Evolutionary conservation across 1,140 invertebrate genomes (phyloP).

Genomic region (Penaeus indicus): DNA sequence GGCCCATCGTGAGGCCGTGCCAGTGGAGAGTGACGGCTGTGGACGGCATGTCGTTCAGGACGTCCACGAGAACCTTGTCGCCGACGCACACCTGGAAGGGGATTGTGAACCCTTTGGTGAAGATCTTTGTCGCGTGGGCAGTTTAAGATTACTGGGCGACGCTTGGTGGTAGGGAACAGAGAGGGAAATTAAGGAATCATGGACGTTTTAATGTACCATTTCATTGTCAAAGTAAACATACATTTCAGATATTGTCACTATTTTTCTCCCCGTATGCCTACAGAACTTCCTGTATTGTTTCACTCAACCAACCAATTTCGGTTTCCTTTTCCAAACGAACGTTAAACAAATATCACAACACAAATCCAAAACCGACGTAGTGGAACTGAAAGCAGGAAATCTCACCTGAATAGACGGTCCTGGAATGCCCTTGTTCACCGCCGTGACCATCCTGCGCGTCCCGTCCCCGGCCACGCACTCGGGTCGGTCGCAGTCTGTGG

Average conservation of each 20-base stretch:
- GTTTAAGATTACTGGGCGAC: background rate
- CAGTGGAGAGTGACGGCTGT: conserved; percentile 88
- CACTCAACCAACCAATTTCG: no score
- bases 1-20: conserved; percentile 84
- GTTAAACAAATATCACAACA: no score
- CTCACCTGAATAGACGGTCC: conserved; percentile 85
- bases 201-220: no score
- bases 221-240: no score
- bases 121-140: conserved; percentile 57
- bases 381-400: no score
- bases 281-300: no score
- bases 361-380: no score
- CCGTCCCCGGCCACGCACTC: conserved; percentile 90
- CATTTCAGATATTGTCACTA: no score
- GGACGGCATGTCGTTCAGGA: conserved; percentile 84
- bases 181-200: no score
- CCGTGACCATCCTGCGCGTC: conserved; percentile 78
- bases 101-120: conserved; percentile 68
- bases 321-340: no score
- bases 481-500: conserved; percentile 80
- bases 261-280: no score
- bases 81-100: conserved; percentile 83
- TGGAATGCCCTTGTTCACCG: conserved; percentile 88
- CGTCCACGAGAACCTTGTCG: conserved; percentile 87
- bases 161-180: no score